These are phyloP conservation scores for Volucella zonaria DNA, from an alignment of 2,888 invertebrate genomes.

Conservation along the genomic window DNA sequence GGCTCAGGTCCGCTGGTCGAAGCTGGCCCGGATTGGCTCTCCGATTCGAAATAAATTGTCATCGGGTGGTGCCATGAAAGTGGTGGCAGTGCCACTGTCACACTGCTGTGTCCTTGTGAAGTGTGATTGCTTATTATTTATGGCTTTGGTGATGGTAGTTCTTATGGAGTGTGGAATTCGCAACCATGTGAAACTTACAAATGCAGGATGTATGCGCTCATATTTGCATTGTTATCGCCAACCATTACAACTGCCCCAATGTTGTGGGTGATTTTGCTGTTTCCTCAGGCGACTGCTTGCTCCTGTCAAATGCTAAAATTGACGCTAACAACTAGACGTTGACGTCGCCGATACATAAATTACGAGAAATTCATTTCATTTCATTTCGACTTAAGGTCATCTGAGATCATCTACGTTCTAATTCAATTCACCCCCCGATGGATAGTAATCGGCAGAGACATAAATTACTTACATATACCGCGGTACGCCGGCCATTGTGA, in stretches of 20 bases:
- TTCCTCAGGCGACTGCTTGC: slow-evolving; percentile 40
- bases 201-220: slow-evolving; percentile 49
- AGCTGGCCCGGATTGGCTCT: slow-evolving; percentile 1
- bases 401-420: slow-evolving; percentile 72
- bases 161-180: slow-evolving; percentile 22
- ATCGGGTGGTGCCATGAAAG: slow-evolving; percentile 54
- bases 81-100: slow-evolving; percentile 11
- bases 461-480: slow-evolving; percentile 55
- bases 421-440: slow-evolving; percentile 66
- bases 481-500: slow-evolving; percentile 26
- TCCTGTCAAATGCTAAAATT: slow-evolving; percentile 45
- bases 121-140: slow-evolving; percentile 67
- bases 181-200: slow-evolving; percentile 15
- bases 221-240: slow-evolving; percentile 70
- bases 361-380: slow-evolving; percentile 35
- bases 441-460: slow-evolving; percentile 46
- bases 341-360: slow-evolving; percentile 65
- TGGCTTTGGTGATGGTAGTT: slow-evolving; percentile 25
- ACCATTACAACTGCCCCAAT: background rate
- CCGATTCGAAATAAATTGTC: slow-evolving; percentile 62
- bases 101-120: slow-evolving; percentile 60
- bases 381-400: slow-evolving; percentile 66
- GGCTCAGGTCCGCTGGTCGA: slow-evolving; percentile 35
- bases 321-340: slow-evolving; percentile 11
- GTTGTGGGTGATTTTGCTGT: slow-evolving; percentile 53